Conservation (phyloP, 2,888 invertebrate genomes). For the Oligia fasciuncula region DNA sequence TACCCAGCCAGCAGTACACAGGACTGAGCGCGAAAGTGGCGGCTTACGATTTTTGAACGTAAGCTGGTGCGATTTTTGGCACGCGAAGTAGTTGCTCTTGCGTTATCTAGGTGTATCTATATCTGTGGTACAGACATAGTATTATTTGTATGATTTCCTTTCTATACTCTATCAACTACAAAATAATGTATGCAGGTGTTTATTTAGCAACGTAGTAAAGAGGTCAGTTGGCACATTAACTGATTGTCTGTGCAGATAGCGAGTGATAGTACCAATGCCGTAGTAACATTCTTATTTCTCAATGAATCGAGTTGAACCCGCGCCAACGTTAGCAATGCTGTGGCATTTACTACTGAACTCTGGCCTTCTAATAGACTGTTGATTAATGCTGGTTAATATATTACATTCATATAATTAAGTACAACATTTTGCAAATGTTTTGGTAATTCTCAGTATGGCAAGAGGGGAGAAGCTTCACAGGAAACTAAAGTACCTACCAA, state of each 20-base stretch:
- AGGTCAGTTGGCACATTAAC: slow-evolving; percentile 49
- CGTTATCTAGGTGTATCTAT: too few species aligned
- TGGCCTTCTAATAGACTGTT: not conserved
- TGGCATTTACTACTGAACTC: slow-evolving; percentile 24
- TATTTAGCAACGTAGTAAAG: slow-evolving; percentile 31
- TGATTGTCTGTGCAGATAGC: slow-evolving; percentile 33
- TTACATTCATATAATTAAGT: not conserved
- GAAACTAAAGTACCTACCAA: not conserved
- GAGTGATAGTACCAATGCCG: slow-evolving; percentile 18
- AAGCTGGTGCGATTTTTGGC: too few species aligned
- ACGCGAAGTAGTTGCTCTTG: too few species aligned
- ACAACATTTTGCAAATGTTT: not conserved
- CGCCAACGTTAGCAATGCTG: slow-evolving; percentile 25
- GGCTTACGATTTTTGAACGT: too few species aligned
- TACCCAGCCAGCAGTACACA: too few species aligned
- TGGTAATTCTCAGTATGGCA: not conserved
- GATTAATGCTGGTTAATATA: not conserved
- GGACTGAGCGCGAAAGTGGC: too few species aligned
- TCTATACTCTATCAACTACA: too few species aligned
- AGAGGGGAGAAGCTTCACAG: not conserved
- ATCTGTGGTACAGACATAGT: too few species aligned
- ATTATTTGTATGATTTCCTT: too few species aligned
- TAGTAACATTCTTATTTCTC: slow-evolving; percentile 14
- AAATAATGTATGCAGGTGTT: not conserved
- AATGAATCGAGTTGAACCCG: slow-evolving; percentile 43